Conservation (phyloP, 2,797 vertebrate species). For the Poeciliopsis paucimaculata region DNA sequence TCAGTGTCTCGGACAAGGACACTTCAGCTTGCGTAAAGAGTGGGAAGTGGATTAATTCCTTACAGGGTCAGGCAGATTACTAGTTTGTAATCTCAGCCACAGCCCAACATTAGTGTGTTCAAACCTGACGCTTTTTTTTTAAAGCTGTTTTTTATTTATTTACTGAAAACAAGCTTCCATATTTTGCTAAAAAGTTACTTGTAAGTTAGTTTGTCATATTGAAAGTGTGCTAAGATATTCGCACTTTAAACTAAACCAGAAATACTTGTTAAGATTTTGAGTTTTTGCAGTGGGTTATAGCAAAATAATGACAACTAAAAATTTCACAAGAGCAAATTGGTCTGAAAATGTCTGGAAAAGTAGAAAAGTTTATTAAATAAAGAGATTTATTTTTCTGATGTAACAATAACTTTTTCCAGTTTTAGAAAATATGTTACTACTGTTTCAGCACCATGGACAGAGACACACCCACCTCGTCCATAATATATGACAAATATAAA, state of each 20-base stretch:
- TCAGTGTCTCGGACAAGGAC: background rate
- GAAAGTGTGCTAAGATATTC: too few species aligned
- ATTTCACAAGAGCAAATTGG: background rate
- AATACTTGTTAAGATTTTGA: too few species aligned
- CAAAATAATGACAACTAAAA: too few species aligned
- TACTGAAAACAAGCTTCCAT: too few species aligned
- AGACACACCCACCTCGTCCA: background rate
- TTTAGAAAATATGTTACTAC: background rate
- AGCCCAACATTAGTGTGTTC: background rate
- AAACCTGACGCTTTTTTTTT: background rate
- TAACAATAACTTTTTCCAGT: too few species aligned
- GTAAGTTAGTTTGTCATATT: too few species aligned
- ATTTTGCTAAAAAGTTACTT: too few species aligned
- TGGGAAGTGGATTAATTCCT: background rate
- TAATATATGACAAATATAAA: slow-evolving; percentile 7
- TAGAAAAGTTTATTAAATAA: background rate
- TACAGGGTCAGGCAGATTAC: background rate
- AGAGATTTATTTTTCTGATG: too few species aligned
- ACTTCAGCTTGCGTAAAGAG: background rate
- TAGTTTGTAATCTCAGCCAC: background rate
- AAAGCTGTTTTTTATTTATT: too few species aligned
- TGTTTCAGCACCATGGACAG: slow-evolving; percentile 27
- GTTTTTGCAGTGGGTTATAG: too few species aligned
- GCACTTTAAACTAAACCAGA: too few species aligned
- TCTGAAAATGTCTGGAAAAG: background rate